Conservation (phyloP, 2,888 invertebrate species). For the Crocallis elinguaria region DNA sequence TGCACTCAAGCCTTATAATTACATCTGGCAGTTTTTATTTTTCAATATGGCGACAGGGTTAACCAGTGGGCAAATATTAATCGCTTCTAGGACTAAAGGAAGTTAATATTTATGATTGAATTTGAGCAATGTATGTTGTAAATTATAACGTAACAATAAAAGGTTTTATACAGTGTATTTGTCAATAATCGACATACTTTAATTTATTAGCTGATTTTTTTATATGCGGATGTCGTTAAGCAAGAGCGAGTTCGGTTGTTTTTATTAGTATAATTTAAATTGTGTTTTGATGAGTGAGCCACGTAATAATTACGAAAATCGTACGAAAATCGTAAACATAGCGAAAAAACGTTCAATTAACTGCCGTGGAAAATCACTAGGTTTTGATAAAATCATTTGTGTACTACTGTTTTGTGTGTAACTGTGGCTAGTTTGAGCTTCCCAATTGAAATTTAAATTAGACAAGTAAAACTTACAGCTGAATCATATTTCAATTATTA, state of each 20-base stretch:
- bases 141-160: slow-evolving; percentile 24
- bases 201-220: slow-evolving; percentile 21
- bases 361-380: slow-evolving; percentile 3
- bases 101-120: slow-evolving; percentile 26
- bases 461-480: too few relatives aligned
- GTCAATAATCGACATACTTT: slow-evolving; percentile 13
- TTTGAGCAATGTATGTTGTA: slow-evolving; percentile 28
- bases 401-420: background rate
- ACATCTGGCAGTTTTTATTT: slow-evolving; percentile 32
- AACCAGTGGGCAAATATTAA: slow-evolving; percentile 23
- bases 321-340: slow-evolving; percentile 8
- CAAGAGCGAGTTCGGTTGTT: slow-evolving; percentile 1
- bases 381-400: background rate
- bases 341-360: slow-evolving; percentile 17
- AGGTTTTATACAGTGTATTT: slow-evolving; percentile 17
- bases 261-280: slow-evolving; percentile 30
- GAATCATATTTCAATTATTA: too few relatives aligned
- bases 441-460: too few relatives aligned
- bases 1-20: slow-evolving; percentile 32
- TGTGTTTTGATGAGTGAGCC: slow-evolving; percentile 32
- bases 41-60: slow-evolving; percentile 30
- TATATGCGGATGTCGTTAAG: slow-evolving; percentile 28
- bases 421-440: too few relatives aligned
- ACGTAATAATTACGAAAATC: slow-evolving; percentile 11
- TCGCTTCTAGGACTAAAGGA: slow-evolving; percentile 23